Conservation (phyloP, 1,140 invertebrate genomes). For the Panonychus citri region DNA sequence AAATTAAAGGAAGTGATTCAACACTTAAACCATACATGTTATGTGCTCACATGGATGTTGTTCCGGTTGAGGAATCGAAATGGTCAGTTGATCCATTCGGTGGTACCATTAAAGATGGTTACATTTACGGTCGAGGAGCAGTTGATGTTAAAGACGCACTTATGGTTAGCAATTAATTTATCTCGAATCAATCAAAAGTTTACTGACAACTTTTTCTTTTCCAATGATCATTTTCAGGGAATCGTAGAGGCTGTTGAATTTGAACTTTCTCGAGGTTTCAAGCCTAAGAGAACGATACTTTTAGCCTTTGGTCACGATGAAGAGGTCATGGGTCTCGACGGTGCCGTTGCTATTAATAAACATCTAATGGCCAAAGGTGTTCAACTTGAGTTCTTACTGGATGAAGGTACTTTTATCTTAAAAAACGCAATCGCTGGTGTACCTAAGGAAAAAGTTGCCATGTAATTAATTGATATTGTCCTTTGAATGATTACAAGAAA, state of each 20-base stretch:
- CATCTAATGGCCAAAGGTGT: constrained; percentile 20
- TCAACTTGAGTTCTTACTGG: constrained; percentile 29
- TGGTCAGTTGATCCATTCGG: constrained; percentile 32
- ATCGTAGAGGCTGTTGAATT: constrained; percentile 31
- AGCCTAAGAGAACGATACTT: constrained; percentile 25
- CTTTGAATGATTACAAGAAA: not conserved
- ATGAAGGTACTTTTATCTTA: constrained; percentile 29
- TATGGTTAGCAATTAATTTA: constrained; percentile 22
- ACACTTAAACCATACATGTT: constrained; percentile 29
- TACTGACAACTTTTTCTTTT: too few species aligned
- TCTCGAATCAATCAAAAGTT: too few species aligned
- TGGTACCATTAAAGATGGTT: constrained; percentile 24
- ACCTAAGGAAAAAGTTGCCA: constrained; percentile 1
- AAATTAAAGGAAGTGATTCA: constrained; percentile 21
- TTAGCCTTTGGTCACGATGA: constrained; percentile 37
- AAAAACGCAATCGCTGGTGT: constrained; percentile 17
- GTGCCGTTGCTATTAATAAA: constrained; percentile 24
- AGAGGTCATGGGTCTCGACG: constrained; percentile 29
- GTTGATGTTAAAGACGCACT: constrained; percentile 31
- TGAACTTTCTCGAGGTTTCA: constrained; percentile 22
- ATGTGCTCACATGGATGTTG: constrained; percentile 32
- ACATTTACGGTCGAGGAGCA: constrained; percentile 31
- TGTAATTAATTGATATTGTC: constrained; percentile 13
- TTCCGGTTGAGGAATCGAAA: constrained; percentile 25
- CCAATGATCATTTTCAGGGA: constrained; percentile 23